Conservation (phyloP, 2,113 vertebrate species). For the Leptosomus discolor region DNA sequence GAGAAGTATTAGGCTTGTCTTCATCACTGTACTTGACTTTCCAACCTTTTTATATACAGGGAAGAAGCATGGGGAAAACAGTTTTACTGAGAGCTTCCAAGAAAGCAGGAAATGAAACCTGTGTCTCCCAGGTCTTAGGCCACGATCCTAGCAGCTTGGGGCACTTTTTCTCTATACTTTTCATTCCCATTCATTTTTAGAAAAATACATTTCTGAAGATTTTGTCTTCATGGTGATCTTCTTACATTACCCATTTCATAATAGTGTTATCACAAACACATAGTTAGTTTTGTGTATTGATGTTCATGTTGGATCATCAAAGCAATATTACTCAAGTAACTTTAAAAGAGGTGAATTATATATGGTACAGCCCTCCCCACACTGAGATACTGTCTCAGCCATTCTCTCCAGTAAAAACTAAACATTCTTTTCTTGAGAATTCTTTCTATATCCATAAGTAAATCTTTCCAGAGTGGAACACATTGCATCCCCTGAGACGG, state of each 20-base stretch:
- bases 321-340: neutral
- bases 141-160: neutral
- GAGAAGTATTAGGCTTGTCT: neutral
- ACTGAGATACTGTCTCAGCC: neutral
- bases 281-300: neutral
- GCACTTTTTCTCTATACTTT: neutral
- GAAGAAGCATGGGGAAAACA: neutral
- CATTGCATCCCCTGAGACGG: neutral
- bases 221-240: neutral
- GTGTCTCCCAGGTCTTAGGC: neutral
- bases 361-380: neutral
- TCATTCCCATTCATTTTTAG: neutral
- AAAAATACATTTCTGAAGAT: neutral
- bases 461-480: neutral
- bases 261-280: neutral
- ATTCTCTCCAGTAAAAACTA: neutral
- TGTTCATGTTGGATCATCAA: neutral
- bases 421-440: neutral
- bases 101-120: neutral
- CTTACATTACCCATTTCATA: neutral
- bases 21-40: neutral
- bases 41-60: neutral
- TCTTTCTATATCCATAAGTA: neutral
- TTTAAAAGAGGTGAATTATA: neutral
- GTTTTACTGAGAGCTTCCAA: neutral